Evolutionary conservation across 2,888 invertebrate genomes (phyloP).

Genomic region (Eupithecia pulchellata): DNA sequence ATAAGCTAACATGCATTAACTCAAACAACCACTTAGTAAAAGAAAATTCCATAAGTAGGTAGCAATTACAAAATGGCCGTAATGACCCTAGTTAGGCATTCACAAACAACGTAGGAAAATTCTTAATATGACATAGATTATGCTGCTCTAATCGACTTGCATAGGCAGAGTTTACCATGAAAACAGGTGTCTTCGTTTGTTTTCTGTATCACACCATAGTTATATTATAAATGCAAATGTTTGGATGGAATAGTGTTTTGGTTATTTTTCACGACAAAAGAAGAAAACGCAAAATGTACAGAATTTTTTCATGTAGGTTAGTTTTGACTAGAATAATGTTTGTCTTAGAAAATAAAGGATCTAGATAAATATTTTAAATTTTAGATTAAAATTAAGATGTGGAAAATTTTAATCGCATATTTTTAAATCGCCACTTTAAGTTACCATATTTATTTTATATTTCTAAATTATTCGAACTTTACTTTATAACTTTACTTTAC

Average conservation of each 20-base stretch:
- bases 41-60: slow-evolving; percentile 70
- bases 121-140: slow-evolving; percentile 85
- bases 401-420: no score
- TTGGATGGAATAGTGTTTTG: background rate
- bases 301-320: no score
- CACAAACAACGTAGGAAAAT: slow-evolving; percentile 81
- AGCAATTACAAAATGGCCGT: slow-evolving; percentile 78
- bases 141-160: slow-evolving; percentile 64
- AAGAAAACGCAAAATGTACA: no score
- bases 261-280: no score
- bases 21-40: slow-evolving; percentile 47
- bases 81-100: slow-evolving; percentile 75
- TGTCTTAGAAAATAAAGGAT: no score
- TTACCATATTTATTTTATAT: no score
- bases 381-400: no score
- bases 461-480: no score
- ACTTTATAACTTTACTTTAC: no score
- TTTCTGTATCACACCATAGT: background rate
- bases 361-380: no score
- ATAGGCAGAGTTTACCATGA: slow-evolving; percentile 41
- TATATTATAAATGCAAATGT: background rate
- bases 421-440: no score
- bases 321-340: no score
- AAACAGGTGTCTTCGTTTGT: slow-evolving; percentile 6
- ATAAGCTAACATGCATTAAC: slow-evolving; percentile 35